Conservation (phyloP, 2,113 vertebrate species). For the Talpa occidentalis region DNA sequence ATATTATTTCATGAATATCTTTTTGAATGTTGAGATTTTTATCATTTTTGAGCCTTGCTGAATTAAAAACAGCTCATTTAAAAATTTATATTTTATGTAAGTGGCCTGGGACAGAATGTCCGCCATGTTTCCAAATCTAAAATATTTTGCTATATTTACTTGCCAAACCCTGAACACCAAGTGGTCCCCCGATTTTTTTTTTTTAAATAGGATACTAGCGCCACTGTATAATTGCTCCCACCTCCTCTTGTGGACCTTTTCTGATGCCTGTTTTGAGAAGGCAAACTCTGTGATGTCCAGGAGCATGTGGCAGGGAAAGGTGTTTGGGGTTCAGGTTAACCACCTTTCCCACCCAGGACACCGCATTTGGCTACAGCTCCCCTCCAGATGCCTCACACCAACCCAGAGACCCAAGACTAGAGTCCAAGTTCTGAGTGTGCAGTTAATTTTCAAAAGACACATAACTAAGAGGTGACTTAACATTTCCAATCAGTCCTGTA, state of each 20-base stretch:
- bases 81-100: slow-evolving; percentile 38
- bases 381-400: slow-evolving; percentile 20
- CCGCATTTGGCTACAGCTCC: slow-evolving; percentile 38
- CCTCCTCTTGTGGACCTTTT: slow-evolving; percentile 53
- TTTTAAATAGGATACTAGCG: slow-evolving; percentile 60
- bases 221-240: slow-evolving; percentile 39
- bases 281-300: background rate
- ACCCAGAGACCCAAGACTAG: background rate
- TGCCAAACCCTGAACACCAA: slow-evolving; percentile 71
- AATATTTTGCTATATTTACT: slow-evolving; percentile 65
- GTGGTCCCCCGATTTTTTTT: slow-evolving; percentile 10
- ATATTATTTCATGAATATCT: background rate
- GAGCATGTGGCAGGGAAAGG: slow-evolving; percentile 11
- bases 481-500: background rate
- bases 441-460: slow-evolving; percentile 40
- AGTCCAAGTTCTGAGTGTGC: slow-evolving; percentile 54
- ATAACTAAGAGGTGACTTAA: background rate
- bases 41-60: background rate
- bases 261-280: slow-evolving; percentile 27
- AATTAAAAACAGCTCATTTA: background rate
- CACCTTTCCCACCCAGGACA: slow-evolving; percentile 58
- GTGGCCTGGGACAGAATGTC: slow-evolving; percentile 31
- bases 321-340: slow-evolving; percentile 65
- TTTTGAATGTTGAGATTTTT: background rate
- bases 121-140: slow-evolving; percentile 54